Percentiles rank a stretch among this genome's conserved stretches.
phyloP scores from a whole-genome alignment of 1,140 invertebrate species.

The Bombus picipes region DNA sequence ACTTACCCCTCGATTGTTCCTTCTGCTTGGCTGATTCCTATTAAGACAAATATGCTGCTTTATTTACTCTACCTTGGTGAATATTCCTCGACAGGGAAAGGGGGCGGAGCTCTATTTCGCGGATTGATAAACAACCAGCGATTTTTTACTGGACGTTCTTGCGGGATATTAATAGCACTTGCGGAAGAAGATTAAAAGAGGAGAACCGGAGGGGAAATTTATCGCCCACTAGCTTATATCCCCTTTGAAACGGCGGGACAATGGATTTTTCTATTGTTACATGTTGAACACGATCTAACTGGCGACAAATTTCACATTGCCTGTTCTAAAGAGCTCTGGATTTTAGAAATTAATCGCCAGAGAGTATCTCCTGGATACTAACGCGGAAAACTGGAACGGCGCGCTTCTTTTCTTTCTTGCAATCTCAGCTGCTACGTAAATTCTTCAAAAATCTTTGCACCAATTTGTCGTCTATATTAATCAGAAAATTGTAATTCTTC shows the following conservation, averaged over 20 bases:
- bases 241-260: not conserved
- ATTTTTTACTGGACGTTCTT: not conserved
- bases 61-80: not conserved
- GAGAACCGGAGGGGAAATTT: not conserved
- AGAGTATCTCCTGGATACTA: not conserved
- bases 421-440: not conserved
- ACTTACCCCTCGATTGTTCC: not conserved
- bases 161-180: not conserved
- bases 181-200: not conserved
- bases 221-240: not conserved
- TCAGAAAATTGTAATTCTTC: not conserved
- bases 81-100: not conserved
- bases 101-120: no score
- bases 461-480: not conserved
- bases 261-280: slow-evolving; percentile 27
- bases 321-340: not conserved
- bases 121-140: not conserved
- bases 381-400: not conserved
- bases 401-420: not conserved
- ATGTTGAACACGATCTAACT: not conserved
- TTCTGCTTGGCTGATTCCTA: not conserved
- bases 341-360: not conserved
- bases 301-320: not conserved
- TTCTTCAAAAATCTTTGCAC: not conserved
- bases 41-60: not conserved